Percentiles rank a stretch among this genome's conserved stretches.
phyloP scores from a whole-genome alignment of 2,113 vertebrate genomes.

The Symphodus melops region DNA sequence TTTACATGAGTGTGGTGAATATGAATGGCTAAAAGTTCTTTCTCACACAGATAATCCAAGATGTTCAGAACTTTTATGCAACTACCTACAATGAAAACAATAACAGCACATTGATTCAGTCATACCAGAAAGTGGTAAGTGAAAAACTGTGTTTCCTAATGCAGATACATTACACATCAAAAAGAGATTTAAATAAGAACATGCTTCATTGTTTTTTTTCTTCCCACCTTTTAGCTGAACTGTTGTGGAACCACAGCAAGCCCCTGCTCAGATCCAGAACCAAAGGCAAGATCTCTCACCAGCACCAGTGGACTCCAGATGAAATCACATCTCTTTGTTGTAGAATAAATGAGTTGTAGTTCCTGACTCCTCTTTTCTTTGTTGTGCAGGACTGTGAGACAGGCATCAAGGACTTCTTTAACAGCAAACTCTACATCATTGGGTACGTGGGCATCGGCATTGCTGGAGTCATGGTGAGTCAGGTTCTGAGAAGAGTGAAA shows the following conservation, averaged over 20 bases:
- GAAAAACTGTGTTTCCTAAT: not conserved
- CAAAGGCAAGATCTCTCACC: constrained; percentile 55
- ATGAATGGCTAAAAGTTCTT: not conserved
- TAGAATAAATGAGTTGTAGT: not conserved
- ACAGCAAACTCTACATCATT: constrained; percentile 90
- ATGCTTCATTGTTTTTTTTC: not conserved
- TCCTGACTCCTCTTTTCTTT: constrained; percentile 8
- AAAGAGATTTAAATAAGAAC: not conserved
- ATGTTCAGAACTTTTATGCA: constrained; percentile 89
- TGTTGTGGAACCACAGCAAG: constrained; percentile 71
- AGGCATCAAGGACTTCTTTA: constrained; percentile 89
- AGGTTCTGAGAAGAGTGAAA: not conserved
- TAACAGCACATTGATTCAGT: constrained; percentile 70
- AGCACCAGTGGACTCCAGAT: constrained; percentile 2
- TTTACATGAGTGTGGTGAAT: not conserved
- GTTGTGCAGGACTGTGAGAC: constrained; percentile 86
- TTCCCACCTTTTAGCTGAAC: constrained; percentile 61
- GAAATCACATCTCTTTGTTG: not conserved
- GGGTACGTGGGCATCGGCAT: constrained; percentile 94
- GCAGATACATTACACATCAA: not conserved
- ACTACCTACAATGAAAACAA: constrained; percentile 83
- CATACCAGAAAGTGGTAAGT: constrained; percentile 76
- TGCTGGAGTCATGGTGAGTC: constrained; percentile 93
- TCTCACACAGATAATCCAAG: constrained; percentile 87
- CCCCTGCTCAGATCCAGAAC: constrained; percentile 43